phyloP scores from a whole-genome alignment of 1,140 invertebrate species.

The Meloidogyne chitwoodi region DNA sequence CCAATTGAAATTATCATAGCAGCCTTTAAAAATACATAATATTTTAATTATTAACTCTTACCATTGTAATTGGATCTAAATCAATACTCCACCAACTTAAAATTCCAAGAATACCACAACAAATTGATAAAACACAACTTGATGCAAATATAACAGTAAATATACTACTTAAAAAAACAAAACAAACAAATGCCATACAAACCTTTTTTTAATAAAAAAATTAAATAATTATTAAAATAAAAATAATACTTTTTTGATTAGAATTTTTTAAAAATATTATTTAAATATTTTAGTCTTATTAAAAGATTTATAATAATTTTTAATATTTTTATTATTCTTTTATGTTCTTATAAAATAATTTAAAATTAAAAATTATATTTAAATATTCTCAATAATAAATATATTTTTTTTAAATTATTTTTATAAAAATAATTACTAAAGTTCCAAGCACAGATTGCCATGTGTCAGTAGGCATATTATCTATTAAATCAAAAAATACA shows the following conservation, averaged over 20 bases:
- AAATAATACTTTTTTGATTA: too few relatives aligned
- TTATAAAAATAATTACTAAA: constrained; percentile 5
- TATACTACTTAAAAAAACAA: constrained; percentile 62
- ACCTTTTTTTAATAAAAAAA: constrained; percentile 9
- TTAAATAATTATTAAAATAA: background rate
- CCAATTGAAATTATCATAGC: constrained; percentile 63
- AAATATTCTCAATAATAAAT: too few relatives aligned
- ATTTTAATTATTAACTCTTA: constrained; percentile 20
- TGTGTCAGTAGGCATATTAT: constrained; percentile 61
- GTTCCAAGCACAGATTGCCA: constrained; percentile 58
- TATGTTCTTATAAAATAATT: too few relatives aligned
- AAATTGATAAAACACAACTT: constrained; percentile 60
- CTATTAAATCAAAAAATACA: constrained; percentile 61
- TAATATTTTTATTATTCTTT: too few relatives aligned
- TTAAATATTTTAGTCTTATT: too few relatives aligned
- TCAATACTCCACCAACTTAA: constrained; percentile 60
- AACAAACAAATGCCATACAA: constrained; percentile 61
- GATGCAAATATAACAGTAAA: constrained; percentile 61
- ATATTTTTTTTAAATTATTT: too few relatives aligned
- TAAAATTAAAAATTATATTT: too few relatives aligned
- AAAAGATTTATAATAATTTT: too few relatives aligned
- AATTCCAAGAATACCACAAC: constrained; percentile 60
- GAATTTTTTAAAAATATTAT: too few relatives aligned
- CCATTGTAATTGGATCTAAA: constrained; percentile 63
- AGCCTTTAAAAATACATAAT: constrained; percentile 9